Evolutionary conservation across 1,140 invertebrate species (phyloP), one percentile per base, ranked within the genome.

Genomic region (Caerostris extrusa): DNA sequence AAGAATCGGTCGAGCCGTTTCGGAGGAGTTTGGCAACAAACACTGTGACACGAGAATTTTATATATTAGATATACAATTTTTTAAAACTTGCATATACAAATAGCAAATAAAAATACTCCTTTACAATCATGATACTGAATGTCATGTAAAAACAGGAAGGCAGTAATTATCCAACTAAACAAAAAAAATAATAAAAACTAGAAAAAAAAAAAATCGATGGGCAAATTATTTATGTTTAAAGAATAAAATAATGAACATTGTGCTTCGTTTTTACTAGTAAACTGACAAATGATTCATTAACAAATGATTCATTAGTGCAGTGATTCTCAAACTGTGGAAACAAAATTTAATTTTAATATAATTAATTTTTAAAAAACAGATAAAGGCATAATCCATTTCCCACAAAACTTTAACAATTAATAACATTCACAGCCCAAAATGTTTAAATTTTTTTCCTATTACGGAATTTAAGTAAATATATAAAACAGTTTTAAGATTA

Each of bases 191-290:
- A 67, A 67, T 4, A 4, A 17, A 67, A 67, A n/a, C 17, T 71
- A 10, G 50, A 77, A 12, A 3, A 77, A 77, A 12, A 77, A 3
- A 4, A 77, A 64, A 77, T 77, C 71, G 7, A 77, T 77, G 34
- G 10, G 71, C 8, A 50, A 77, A 53, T 50, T 5, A 77, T 77
- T 50, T 77, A 53, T 53, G 34, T 77, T 77, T 50, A 77, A 77
- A 77, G 12, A 8, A 77, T 50, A 77, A 77, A 77, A 77, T 50
- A 77, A 77, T 77, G 71, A 77, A 77, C 71, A 77, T 77, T 77
- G 71, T 77, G 71, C 71, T 77, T 77, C 6, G 34, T 34, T 77
- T n/a, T 77, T 2, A 50, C 71, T 77, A 14, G 71, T 77, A 77
- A 10, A 77, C 53, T 34, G 34, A 53, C 10, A 77, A n/a, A n/a